These are phyloP conservation scores for Helarctos malayanus DNA, from an alignment of 2,797 vertebrate species.

Conservation along the genomic window DNA sequence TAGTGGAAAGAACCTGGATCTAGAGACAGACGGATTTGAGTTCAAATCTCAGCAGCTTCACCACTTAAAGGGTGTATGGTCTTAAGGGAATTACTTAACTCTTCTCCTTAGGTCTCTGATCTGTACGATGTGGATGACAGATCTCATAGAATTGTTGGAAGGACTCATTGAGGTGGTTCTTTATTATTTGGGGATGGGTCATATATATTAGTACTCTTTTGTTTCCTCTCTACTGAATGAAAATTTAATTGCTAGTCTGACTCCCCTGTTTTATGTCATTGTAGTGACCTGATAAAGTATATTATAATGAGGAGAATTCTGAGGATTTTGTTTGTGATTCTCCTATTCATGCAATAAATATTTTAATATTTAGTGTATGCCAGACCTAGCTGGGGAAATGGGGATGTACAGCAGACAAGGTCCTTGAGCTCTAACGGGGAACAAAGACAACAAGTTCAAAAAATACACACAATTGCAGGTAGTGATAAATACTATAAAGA, in stretches of 20 bases:
- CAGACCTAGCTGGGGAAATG: neutral
- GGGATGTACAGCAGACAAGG: neutral
- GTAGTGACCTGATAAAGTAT: slow-evolving; percentile 27
- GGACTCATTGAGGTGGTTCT: neutral
- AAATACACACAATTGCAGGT: neutral
- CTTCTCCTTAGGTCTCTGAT: slow-evolving; percentile 26
- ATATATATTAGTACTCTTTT: slow-evolving; percentile 1
- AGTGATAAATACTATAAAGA: neutral
- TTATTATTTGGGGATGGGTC: neutral
- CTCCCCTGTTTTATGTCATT: neutral
- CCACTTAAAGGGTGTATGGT: neutral
- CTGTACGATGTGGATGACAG: neutral
- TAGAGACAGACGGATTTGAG: neutral
- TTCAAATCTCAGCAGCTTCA: neutral
- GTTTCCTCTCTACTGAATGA: neutral
- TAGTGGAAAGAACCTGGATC: neutral
- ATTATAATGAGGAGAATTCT: slow-evolving; percentile 36
- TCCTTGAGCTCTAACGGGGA: neutral
- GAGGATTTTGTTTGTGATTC: slow-evolving; percentile 56
- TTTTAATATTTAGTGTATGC: slow-evolving; percentile 50
- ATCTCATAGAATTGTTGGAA: slow-evolving; percentile 20
- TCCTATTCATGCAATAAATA: slow-evolving; percentile 40
- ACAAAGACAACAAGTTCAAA: neutral
- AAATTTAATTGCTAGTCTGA: slow-evolving; percentile 60
- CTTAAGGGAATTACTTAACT: neutral